Base-by-base conservation (phyloP, 2,888 invertebrate genomes). In the Drosophila helvetica region DNA sequence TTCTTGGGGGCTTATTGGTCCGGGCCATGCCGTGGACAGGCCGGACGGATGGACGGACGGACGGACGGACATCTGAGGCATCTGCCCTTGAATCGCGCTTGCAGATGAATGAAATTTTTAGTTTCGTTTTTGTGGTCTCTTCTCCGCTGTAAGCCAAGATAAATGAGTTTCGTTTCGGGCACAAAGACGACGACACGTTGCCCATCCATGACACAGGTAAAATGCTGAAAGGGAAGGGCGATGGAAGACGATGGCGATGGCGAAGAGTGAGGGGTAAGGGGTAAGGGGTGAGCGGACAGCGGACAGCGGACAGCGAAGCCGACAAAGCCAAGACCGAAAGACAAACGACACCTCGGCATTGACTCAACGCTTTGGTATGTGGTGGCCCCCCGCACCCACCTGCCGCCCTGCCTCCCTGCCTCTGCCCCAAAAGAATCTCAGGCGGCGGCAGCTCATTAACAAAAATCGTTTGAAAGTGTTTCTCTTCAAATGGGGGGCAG, bases 101-200 rank as follows among this genome's bases (percentile, higher is more conserved):
- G 77, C 81, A 82, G 81, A 82, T 82, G 81, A 82, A 82, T 82
- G 81, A 82, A 82, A 87, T 72, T 77, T 80, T 42, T 61, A n/a
- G 10, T 19, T 12, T 25, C 48, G 25, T 22, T 54, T 43, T 46
- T 62, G 18, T 17, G 9, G n/a, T 2, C 53, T 58, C 60, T 46
- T 52, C 45, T 46, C 52, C 25, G 71, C 78, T 87, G 77, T 65
- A 78, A 77, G 82, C 77, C 84, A 85, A 89, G 89, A 88, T 88
- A 89, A 88, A 88, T 88, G 88, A 89, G 88, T 89, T 89, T 87
- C 87, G 85, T 82, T 88, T 75, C 63, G 75, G 38, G 38, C 38
- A 86, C 89, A 86, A 85, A 88, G 89, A 86, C 88, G 86, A 86
- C 83, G 86, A 88, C 86, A 83, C 83, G 80, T 79, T 87, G 82